Evolutionary conservation across 2,797 vertebrate genomes (phyloP).

Genomic region (Phrynocephalus forsythii): DNA sequence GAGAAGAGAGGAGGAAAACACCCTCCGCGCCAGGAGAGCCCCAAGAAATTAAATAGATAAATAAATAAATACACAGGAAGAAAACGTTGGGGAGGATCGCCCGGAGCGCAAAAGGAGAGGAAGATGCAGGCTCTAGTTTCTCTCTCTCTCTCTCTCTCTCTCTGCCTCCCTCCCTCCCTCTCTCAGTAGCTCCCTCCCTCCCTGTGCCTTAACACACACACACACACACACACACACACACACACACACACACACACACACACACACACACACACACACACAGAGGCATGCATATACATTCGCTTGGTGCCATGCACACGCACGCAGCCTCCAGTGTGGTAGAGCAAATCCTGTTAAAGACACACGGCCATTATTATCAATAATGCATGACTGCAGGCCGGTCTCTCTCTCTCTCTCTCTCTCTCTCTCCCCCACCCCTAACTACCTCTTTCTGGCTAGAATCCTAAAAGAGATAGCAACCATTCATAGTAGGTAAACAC

Average conservation of each 20-base stretch:
- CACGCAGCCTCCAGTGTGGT: slow-evolving; percentile 59
- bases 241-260: slow-evolving; percentile 1
- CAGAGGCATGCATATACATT: slow-evolving; percentile 20
- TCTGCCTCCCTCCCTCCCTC: slow-evolving; percentile 65
- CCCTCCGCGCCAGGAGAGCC: slow-evolving; percentile 44
- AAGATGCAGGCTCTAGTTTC: slow-evolving; percentile 54
- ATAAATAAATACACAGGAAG: no score
- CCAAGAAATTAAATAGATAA: neutral
- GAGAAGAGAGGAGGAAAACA: slow-evolving; percentile 50
- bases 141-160: slow-evolving; percentile 29
- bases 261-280: slow-evolving; percentile 1
- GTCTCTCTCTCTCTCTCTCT: neutral
- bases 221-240: slow-evolving; percentile 12
- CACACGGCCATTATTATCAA: slow-evolving; percentile 59
- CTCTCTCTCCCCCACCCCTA: no score
- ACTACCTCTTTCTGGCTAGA: neutral
- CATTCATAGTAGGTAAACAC: slow-evolving; percentile 9
- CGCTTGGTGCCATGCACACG: slow-evolving; percentile 9
- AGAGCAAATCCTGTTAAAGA: slow-evolving; percentile 78
- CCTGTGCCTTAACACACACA: slow-evolving; percentile 63
- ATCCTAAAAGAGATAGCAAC: slow-evolving; percentile 25
- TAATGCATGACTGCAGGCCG: slow-evolving; percentile 30
- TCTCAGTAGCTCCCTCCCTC: slow-evolving; percentile 13
- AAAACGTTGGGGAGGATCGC: slow-evolving; percentile 12
- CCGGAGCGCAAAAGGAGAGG: slow-evolving; percentile 58